Conservation (phyloP, 2,113 vertebrate species). For the Rutilus rutilus region DNA sequence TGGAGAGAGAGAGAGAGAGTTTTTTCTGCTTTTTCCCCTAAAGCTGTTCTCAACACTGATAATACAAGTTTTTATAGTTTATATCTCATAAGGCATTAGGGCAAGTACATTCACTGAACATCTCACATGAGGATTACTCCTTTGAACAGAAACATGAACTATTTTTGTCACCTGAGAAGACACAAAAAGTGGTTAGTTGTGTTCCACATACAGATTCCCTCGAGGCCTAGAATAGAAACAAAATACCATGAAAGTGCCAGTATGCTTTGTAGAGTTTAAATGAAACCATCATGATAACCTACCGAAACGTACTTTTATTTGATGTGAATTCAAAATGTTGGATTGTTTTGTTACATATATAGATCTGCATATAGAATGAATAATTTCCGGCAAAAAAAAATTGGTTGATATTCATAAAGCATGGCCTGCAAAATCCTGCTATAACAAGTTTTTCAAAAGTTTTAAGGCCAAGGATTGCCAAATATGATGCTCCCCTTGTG, state of each 20-base stretch:
- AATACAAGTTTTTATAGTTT: background rate
- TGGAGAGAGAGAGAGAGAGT: background rate
- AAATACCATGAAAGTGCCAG: background rate
- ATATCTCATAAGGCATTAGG: background rate
- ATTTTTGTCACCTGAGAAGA: conserved; percentile 29
- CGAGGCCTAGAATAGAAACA: background rate
- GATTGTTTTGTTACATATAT: background rate
- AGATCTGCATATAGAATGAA: background rate
- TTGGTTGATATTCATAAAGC: background rate
- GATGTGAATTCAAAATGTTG: background rate
- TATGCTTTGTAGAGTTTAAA: conserved; percentile 6
- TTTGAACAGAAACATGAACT: conserved; percentile 8
- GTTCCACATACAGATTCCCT: conserved; percentile 14
- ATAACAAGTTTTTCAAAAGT: background rate
- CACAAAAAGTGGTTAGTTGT: conserved; percentile 21
- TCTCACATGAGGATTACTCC: background rate
- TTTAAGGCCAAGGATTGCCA: background rate
- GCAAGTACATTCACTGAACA: background rate
- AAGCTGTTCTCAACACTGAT: conserved; percentile 13
- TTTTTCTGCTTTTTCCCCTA: too few species aligned
- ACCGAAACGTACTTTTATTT: background rate
- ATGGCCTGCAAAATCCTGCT: background rate
- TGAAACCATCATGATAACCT: conserved; percentile 19
- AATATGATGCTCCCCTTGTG: background rate
- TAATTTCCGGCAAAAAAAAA: background rate